Conservation (phyloP, 2,888 invertebrate species). For the Carpatolechia fugitivella region DNA sequence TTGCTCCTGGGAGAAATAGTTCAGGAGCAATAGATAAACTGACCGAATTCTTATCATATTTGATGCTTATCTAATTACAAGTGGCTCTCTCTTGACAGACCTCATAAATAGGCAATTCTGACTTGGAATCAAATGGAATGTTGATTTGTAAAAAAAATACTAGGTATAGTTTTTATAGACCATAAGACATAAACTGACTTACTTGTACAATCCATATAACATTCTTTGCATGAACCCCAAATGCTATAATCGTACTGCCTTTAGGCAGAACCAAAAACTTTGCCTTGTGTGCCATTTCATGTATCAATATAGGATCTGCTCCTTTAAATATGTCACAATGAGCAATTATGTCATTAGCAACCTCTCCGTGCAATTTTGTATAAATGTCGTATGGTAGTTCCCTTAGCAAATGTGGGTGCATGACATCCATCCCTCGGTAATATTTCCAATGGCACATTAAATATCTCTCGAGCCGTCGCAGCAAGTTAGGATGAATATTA, state of each 20-base stretch:
- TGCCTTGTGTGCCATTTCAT: slow-evolving; percentile 47
- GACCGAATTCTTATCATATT: too few species aligned
- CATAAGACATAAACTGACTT: slow-evolving; percentile 19
- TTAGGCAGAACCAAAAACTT: slow-evolving; percentile 51
- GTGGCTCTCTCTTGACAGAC: too few species aligned
- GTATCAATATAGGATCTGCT: slow-evolving; percentile 46
- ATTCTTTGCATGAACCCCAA: slow-evolving; percentile 45
- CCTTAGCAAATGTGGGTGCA: slow-evolving; percentile 44
- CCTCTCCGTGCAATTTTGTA: slow-evolving; percentile 59
- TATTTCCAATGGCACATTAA: slow-evolving; percentile 62
- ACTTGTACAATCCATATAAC: slow-evolving; percentile 58
- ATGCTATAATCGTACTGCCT: slow-evolving; percentile 41
- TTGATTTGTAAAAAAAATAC: too few species aligned
- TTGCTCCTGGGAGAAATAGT: too few species aligned
- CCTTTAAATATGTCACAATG: slow-evolving; percentile 43
- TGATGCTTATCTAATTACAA: too few species aligned
- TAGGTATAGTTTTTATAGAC: neutral
- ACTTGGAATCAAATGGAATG: too few species aligned
- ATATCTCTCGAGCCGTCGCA: slow-evolving; percentile 50
- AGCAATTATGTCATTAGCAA: slow-evolving; percentile 52
- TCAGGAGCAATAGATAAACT: too few species aligned
- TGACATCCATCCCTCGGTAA: slow-evolving; percentile 51
- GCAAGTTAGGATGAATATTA: slow-evolving; percentile 48
- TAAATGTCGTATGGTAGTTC: slow-evolving; percentile 57
- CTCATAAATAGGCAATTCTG: too few species aligned